These are phyloP conservation scores for Eueremaeus valkanovi DNA, from an alignment of 2,888 invertebrate genomes.

Conservation along the genomic window DNA sequence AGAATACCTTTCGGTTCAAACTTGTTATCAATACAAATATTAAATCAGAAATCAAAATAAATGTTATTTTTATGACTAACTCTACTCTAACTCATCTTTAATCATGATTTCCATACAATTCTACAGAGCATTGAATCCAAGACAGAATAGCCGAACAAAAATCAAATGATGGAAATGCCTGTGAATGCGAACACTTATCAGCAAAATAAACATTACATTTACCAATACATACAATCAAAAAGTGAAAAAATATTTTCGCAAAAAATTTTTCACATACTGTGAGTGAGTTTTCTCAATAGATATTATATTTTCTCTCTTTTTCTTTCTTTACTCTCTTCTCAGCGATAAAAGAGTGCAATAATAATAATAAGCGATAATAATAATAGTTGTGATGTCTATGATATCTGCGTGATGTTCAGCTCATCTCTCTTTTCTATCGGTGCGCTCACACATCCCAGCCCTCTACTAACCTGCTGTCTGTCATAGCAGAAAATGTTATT, in stretches of 20 bases:
- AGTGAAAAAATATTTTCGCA: neutral
- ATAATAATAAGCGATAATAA: constrained; percentile 24
- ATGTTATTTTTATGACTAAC: too few species aligned
- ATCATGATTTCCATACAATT: too few species aligned
- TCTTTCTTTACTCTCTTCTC: neutral
- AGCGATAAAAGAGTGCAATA: constrained; percentile 18
- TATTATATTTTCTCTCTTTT: neutral
- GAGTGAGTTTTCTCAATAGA: neutral
- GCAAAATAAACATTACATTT: constrained; percentile 23
- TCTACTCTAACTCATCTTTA: too few species aligned
- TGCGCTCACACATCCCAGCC: neutral
- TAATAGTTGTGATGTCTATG: neutral
- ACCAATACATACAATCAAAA: neutral
- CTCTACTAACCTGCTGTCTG: constrained; percentile 5
- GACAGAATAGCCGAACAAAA: neutral
- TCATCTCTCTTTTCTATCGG: neutral
- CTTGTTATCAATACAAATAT: too few species aligned
- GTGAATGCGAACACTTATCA: constrained; percentile 2
- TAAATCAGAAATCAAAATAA: too few species aligned
- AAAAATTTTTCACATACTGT: neutral
- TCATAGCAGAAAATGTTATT: neutral
- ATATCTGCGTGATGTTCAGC: constrained; percentile 8
- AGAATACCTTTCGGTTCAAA: too few species aligned
- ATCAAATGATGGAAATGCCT: neutral
- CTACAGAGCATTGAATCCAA: too few species aligned